phyloP scores from a whole-genome alignment of 2,888 invertebrate species.

The Peribatodes rhomboidaria region DNA sequence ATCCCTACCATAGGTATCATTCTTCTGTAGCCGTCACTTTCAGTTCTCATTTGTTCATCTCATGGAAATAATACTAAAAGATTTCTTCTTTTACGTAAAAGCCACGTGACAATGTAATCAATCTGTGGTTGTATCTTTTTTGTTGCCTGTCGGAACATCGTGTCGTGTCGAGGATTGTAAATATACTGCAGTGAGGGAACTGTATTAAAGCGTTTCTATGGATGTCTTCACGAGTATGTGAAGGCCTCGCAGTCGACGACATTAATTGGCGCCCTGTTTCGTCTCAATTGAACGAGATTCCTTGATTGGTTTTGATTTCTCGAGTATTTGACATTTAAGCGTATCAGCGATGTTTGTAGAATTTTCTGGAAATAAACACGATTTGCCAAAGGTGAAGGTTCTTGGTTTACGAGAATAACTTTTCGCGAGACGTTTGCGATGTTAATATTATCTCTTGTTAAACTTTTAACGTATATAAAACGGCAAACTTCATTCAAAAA shows the following conservation, averaged over 20 bases:
- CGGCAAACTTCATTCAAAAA: background rate
- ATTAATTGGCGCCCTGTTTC: conserved; percentile 44
- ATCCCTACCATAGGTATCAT: background rate
- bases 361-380: background rate
- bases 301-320: conserved; percentile 43
- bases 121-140: background rate
- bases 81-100: too few species aligned
- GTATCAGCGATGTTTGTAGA: conserved; percentile 17
- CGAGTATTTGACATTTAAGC: conserved; percentile 21
- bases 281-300: conserved; percentile 42
- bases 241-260: conserved; percentile 33
- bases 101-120: too few species aligned
- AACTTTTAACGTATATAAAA: too few species aligned
- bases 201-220: conserved; percentile 38
- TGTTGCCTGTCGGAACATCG: background rate
- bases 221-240: conserved; percentile 34
- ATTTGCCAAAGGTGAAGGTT: background rate
- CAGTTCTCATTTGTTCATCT: background rate
- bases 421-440: too few species aligned
- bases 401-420: background rate
- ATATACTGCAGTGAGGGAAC: background rate
- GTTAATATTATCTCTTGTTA: too few species aligned
- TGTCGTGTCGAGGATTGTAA: background rate
- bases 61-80: too few species aligned
- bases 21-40: background rate